Evolutionary conservation across 2,113 vertebrate genomes (phyloP).

Genomic region (Nothobranchius furzeri): DNA sequence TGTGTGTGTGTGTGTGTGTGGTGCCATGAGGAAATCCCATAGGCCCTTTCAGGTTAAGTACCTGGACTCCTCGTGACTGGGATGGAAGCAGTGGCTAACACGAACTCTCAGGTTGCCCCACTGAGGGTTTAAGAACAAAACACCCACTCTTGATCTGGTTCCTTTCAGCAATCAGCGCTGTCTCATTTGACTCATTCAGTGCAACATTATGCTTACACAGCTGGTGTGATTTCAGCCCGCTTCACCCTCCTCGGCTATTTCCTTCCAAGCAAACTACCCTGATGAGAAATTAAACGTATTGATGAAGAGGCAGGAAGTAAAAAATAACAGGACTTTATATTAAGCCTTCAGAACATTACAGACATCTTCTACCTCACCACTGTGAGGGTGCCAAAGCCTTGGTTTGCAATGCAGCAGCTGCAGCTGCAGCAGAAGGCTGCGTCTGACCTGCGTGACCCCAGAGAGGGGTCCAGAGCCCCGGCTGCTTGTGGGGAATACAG

Average conservation of each 20-base stretch:
- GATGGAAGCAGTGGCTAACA: conserved; percentile 36
- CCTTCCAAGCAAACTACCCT: conserved; percentile 55
- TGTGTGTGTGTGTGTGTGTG: not conserved
- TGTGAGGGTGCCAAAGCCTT: conserved; percentile 33
- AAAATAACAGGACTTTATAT: conserved; percentile 47
- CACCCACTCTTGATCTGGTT: conserved; percentile 57
- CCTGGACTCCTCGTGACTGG: conserved; percentile 50
- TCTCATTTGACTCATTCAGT: conserved; percentile 73
- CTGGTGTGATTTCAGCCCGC: conserved; percentile 55
- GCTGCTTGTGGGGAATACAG: conserved; percentile 65
- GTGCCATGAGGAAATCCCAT: conserved; percentile 32
- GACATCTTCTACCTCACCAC: conserved; percentile 27
- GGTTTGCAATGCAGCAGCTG: conserved; percentile 54
- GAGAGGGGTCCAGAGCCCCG: conserved; percentile 41
- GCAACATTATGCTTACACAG: conserved; percentile 71
- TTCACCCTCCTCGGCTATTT: conserved; percentile 47
- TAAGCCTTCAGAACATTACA: conserved; percentile 41
- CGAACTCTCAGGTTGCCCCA: conserved; percentile 58
- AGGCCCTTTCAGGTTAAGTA: conserved; percentile 54
- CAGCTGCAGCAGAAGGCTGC: conserved; percentile 54
- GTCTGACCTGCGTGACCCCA: conserved; percentile 59
- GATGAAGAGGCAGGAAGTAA: conserved; percentile 55
- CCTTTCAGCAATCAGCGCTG: conserved; percentile 65
- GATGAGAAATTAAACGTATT: conserved; percentile 61
- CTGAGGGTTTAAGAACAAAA: conserved; percentile 48